Percentiles rank a stretch among this genome's conserved stretches.
phyloP scores from a whole-genome alignment of 1,140 invertebrate genomes.

The Leptinotarsa undecemlineata region DNA sequence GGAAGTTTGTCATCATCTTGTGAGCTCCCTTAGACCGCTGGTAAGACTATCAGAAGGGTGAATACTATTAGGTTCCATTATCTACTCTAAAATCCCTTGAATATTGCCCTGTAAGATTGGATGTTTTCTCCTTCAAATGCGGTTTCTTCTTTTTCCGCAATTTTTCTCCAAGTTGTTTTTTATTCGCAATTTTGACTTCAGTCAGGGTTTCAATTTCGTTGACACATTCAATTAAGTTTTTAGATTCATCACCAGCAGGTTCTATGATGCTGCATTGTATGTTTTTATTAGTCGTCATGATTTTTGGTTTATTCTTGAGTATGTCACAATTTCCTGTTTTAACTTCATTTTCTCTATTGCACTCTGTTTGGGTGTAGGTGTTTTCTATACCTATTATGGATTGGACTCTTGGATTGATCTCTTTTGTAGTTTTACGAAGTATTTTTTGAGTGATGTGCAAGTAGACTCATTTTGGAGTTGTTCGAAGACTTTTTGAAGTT shows the following conservation, averaged over 20 bases:
- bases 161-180: not conserved
- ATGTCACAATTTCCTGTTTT: no score
- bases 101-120: not conserved
- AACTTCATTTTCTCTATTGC: no score
- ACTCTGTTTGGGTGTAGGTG: no score
- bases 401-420: no score
- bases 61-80: not conserved
- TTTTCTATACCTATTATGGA: no score
- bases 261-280: no score
- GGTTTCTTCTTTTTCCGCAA: not conserved
- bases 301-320: no score
- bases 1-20: not conserved
- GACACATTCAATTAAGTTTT: not conserved
- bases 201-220: slow-evolving; percentile 1
- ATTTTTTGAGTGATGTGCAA: no score
- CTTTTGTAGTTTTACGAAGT: no score
- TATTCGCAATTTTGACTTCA: not conserved
- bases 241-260: not conserved
- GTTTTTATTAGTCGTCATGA: no score
- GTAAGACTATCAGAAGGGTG: not conserved
- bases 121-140: not conserved
- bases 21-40: not conserved
- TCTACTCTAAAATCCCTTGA: not conserved
- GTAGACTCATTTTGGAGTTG: no score
- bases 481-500: no score